A percentile compares a stretch with the other conserved stretches of the same genome.
Conservation (phyloP, 2,888 invertebrate species). For the Venusia cambrica region DNA sequence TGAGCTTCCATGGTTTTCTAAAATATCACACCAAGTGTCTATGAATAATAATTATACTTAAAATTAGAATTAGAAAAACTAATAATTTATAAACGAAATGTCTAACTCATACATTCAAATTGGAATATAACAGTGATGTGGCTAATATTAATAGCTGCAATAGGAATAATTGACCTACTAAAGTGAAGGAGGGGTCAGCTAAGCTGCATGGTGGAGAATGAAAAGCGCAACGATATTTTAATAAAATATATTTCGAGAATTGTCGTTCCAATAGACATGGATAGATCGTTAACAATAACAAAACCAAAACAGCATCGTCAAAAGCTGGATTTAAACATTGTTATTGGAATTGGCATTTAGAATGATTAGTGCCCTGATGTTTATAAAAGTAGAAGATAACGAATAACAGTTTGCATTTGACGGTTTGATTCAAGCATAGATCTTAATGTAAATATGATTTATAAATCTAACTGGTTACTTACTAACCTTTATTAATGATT, state of each 20-base stretch:
- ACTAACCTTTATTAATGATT: constrained; percentile 16
- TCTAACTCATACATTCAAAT: too few relatives aligned
- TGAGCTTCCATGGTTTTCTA: constrained; percentile 1
- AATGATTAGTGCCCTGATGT: constrained; percentile 48
- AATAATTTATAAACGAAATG: background rate
- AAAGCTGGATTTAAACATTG: constrained; percentile 72
- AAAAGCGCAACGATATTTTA: constrained; percentile 72
- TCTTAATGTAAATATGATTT: constrained; percentile 22
- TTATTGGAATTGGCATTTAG: constrained; percentile 57
- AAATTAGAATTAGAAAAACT: too few relatives aligned
- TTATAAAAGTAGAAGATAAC: constrained; percentile 22
- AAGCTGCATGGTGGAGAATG: constrained; percentile 67
- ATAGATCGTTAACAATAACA: constrained; percentile 68
- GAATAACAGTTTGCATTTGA: constrained; percentile 51
- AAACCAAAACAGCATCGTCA: constrained; percentile 50
- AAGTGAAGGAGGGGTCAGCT: constrained; percentile 44
- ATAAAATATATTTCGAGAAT: constrained; percentile 66
- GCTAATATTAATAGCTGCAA: constrained; percentile 16
- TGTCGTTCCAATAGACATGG: constrained; percentile 68
- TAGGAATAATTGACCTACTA: too few relatives aligned
- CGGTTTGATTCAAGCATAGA: constrained; percentile 42
- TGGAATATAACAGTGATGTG: constrained; percentile 15
- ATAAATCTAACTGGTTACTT: constrained; percentile 20
- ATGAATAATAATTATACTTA: too few relatives aligned
- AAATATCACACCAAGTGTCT: background rate